Evolutionary conservation across 2,888 invertebrate genomes (phyloP).

Genomic region (Diplolepis rosae): DNA sequence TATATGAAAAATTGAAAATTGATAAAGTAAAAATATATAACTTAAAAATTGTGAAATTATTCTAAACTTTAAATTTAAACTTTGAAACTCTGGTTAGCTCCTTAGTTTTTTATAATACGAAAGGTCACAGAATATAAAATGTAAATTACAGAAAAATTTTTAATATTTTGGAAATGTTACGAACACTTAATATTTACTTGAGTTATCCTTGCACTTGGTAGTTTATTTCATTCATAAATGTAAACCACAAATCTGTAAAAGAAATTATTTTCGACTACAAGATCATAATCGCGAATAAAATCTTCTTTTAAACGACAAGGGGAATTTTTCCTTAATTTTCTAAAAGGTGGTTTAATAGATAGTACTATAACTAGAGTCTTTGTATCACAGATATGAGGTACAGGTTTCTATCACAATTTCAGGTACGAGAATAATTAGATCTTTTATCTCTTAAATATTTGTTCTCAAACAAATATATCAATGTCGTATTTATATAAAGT

Average conservation of each 20-base stretch:
- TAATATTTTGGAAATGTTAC: not conserved
- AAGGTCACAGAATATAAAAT: not conserved
- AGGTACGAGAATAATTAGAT: not conserved
- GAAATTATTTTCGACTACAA: constrained; percentile 23
- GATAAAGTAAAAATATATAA: not conserved
- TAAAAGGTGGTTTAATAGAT: constrained; percentile 9
- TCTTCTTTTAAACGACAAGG: not conserved
- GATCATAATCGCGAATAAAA: constrained; percentile 20
- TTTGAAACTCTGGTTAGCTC: not conserved
- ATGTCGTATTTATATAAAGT: not conserved
- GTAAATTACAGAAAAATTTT: not conserved
- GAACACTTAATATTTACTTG: not conserved
- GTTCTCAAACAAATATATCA: not conserved
- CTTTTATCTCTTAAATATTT: not conserved
- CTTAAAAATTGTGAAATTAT: too few relatives aligned
- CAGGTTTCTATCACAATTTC: constrained; percentile 6
- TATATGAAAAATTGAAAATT: not conserved
- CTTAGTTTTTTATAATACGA: not conserved
- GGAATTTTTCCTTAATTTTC: constrained; percentile 25
- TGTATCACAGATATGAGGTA: constrained; percentile 14
- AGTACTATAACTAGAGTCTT: constrained; percentile 30
- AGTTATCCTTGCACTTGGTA: constrained; percentile 28
- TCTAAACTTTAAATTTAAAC: too few relatives aligned
- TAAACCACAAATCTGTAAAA: constrained; percentile 32
- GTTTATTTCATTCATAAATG: constrained; percentile 33